A percentile compares a stretch with the other conserved stretches of the same genome.
Evolutionary conservation across 1,140 invertebrate genomes (phyloP).

Genomic region (Neotoxoptera formosana): DNA sequence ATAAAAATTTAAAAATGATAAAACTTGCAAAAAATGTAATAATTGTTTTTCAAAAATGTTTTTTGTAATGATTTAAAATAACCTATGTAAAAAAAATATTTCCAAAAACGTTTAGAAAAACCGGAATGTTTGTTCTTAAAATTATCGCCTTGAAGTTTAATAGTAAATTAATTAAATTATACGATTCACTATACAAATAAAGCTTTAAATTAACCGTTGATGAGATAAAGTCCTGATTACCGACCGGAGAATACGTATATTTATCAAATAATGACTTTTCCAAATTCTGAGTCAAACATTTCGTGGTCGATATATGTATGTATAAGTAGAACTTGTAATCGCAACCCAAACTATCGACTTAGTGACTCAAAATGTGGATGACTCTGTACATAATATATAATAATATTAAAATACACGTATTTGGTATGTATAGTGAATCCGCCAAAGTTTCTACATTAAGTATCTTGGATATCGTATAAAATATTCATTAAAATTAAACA

Average conservation of each 20-base stretch:
- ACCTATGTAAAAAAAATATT: too few relatives aligned
- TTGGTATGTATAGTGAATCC: background rate
- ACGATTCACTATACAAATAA: background rate
- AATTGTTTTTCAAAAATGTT: too few relatives aligned
- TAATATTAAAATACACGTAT: background rate
- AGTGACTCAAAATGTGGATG: background rate
- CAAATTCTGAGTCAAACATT: background rate
- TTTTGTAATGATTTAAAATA: too few relatives aligned
- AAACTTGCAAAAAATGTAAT: too few relatives aligned
- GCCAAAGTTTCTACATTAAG: background rate
- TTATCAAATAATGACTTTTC: too few relatives aligned
- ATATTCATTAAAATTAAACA: background rate
- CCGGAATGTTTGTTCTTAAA: too few relatives aligned
- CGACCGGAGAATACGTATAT: too few relatives aligned
- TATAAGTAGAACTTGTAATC: background rate
- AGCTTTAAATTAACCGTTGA: background rate
- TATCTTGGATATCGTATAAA: background rate
- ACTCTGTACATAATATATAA: background rate
- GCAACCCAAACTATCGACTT: background rate
- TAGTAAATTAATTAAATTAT: background rate
- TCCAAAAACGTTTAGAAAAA: too few relatives aligned
- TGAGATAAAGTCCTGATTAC: background rate
- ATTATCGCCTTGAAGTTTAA: too few relatives aligned
- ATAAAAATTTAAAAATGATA: too few relatives aligned
- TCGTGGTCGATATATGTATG: background rate